Evolutionary conservation across 2,888 invertebrate genomes (phyloP).

Genomic region (Colletes collaris): DNA sequence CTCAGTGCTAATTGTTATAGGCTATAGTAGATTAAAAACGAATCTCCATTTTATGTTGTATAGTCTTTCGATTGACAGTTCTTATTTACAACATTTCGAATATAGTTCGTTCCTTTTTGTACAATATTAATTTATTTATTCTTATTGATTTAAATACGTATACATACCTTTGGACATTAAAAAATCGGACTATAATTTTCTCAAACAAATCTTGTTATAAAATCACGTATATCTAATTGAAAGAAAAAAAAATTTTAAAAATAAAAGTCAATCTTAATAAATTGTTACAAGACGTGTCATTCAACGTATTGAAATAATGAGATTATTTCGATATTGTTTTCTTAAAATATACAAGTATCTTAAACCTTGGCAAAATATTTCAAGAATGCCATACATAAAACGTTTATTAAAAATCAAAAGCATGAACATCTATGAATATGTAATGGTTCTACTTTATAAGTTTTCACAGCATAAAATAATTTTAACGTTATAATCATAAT

Average conservation of each 20-base stretch:
- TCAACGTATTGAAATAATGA: neutral
- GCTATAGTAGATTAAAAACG: neutral
- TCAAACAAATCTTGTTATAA: neutral
- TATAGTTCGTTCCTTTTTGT: neutral
- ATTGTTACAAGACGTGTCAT: slow-evolving; percentile 12
- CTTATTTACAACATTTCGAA: neutral
- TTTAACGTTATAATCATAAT: slow-evolving; percentile 22
- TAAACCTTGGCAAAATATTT: neutral
- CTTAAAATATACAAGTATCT: slow-evolving; percentile 13
- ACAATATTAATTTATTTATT: neutral
- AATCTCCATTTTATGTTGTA: slow-evolving; percentile 12
- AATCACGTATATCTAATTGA: slow-evolving; percentile 2
- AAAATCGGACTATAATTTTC: slow-evolving; percentile 11
- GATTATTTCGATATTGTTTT: slow-evolving; percentile 20
- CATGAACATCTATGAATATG: neutral
- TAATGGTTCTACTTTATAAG: slow-evolving; percentile 8
- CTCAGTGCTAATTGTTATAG: neutral
- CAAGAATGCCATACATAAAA: slow-evolving; percentile 33
- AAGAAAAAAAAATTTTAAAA: neutral
- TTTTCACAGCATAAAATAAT: slow-evolving; percentile 14
- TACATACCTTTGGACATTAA: slow-evolving; percentile 32
- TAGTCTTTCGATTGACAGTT: slow-evolving; percentile 3
- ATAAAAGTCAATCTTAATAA: neutral
- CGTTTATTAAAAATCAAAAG: slow-evolving; percentile 35
- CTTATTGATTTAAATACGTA: slow-evolving; percentile 7